Conservation (phyloP, 2,797 vertebrate genomes). For the Takifugu rubripes region DNA sequence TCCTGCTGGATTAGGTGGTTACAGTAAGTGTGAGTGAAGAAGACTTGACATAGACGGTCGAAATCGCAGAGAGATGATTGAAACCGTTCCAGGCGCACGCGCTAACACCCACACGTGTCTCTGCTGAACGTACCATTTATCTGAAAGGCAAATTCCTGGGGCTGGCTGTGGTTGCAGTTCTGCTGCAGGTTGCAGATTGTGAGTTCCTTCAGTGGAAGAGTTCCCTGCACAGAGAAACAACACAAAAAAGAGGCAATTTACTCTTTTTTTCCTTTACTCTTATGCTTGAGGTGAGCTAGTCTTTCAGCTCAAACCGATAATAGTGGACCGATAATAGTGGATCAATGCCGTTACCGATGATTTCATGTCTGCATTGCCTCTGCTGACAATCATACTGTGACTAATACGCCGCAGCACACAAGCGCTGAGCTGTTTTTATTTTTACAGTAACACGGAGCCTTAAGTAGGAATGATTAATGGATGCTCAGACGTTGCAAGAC, state of each 20-base stretch:
- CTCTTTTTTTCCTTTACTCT: not conserved
- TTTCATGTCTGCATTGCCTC: slow-evolving; percentile 34
- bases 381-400: slow-evolving; percentile 39
- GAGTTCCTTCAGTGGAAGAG: slow-evolving; percentile 88
- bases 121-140: slow-evolving; percentile 80
- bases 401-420: slow-evolving; percentile 31
- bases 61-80: slow-evolving; percentile 22
- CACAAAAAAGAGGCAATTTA: not conserved
- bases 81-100: slow-evolving; percentile 5
- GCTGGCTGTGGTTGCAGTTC: slow-evolving; percentile 73
- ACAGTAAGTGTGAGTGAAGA: slow-evolving; percentile 22
- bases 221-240: slow-evolving; percentile 76
- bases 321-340: too few relatives aligned
- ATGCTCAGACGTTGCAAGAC: slow-evolving; percentile 45
- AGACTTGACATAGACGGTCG: slow-evolving; percentile 27
- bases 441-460: slow-evolving; percentile 14
- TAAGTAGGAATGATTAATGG: slow-evolving; percentile 61
- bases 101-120: slow-evolving; percentile 24
- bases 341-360: slow-evolving; percentile 12
- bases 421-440: slow-evolving; percentile 27
- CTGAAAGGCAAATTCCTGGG: slow-evolving; percentile 82
- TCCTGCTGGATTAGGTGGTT: slow-evolving; percentile 10
- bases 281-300: slow-evolving; percentile 5
- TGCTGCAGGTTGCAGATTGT: slow-evolving; percentile 76
- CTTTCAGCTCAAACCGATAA: not conserved